Conservation (phyloP, 2,888 invertebrate species). For the Leptura quadrifasciata region DNA sequence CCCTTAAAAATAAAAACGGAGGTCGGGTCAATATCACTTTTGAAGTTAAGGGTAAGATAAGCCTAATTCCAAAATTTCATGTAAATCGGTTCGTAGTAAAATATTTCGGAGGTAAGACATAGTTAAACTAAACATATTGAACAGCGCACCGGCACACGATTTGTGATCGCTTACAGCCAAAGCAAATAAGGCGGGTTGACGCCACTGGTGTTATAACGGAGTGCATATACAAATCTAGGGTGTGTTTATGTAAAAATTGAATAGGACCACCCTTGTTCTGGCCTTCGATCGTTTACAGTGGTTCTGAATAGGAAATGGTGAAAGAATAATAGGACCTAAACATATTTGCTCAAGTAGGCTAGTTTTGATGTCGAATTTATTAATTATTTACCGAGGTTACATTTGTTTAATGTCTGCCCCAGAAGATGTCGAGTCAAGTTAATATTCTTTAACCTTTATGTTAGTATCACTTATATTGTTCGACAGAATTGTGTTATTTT, state of each 20-base stretch:
- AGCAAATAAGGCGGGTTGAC: slow-evolving; percentile 51
- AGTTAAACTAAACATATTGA: neutral
- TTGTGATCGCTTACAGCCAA: slow-evolving; percentile 26
- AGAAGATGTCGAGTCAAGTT: neutral
- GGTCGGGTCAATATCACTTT: too few relatives aligned
- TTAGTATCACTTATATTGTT: too few relatives aligned
- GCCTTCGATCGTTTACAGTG: slow-evolving; percentile 37
- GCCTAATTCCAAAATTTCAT: too few relatives aligned
- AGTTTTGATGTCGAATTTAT: slow-evolving; percentile 42
- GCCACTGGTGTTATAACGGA: slow-evolving; percentile 59
- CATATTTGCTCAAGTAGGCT: slow-evolving; percentile 51
- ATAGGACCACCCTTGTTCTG: slow-evolving; percentile 65
- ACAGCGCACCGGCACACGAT: neutral
- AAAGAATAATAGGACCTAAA: slow-evolving; percentile 52
- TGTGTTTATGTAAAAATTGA: slow-evolving; percentile 63
- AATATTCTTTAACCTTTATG: slow-evolving; percentile 17
- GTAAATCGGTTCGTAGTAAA: too few relatives aligned
- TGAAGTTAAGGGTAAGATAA: too few relatives aligned
- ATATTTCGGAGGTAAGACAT: too few relatives aligned
- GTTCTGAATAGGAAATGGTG: slow-evolving; percentile 39
- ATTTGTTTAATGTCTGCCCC: slow-evolving; percentile 1
- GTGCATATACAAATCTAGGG: slow-evolving; percentile 59
- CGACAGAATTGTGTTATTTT: too few relatives aligned
- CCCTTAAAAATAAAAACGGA: too few relatives aligned
- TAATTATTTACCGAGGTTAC: slow-evolving; percentile 38